These are phyloP conservation scores for Antennarius striatus DNA, from an alignment of 2,113 vertebrate genomes.

Conservation along the genomic window DNA sequence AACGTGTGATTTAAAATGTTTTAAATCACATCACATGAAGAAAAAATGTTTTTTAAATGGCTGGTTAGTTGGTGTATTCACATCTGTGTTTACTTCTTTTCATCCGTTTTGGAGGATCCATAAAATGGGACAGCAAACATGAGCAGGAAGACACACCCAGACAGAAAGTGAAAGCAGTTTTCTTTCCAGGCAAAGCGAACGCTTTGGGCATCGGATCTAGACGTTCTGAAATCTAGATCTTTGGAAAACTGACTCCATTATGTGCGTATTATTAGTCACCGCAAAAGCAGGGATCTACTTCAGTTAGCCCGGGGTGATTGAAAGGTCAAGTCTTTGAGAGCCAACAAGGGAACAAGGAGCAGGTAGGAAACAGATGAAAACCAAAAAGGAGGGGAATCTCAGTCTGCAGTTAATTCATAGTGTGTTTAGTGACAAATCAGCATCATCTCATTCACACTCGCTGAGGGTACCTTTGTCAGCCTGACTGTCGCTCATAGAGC, in stretches of 20 bases:
- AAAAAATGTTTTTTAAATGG: no score
- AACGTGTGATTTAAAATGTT: no score
- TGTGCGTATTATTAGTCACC: slow-evolving; percentile 1
- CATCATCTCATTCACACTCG: slow-evolving; percentile 6
- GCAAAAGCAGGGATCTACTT: slow-evolving; percentile 29
- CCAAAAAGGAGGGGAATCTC: slow-evolving; percentile 1
- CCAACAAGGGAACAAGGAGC: slow-evolving; percentile 22
- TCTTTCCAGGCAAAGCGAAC: slow-evolving; percentile 20
- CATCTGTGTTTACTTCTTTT: no score
- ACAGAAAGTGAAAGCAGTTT: slow-evolving; percentile 20
- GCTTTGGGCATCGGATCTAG: slow-evolving; percentile 5
- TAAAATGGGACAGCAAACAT: slow-evolving; percentile 18
- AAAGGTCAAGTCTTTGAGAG: slow-evolving; percentile 25
- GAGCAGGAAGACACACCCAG: slow-evolving; percentile 30
- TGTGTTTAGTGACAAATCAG: slow-evolving; percentile 9
- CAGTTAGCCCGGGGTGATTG: slow-evolving; percentile 5
- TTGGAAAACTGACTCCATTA: background rate
- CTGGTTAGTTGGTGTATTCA: no score
- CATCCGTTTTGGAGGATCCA: no score
- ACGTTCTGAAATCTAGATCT: slow-evolving; percentile 9
- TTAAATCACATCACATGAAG: no score
- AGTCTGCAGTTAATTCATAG: slow-evolving; percentile 33
- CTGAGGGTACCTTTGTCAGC: slow-evolving; percentile 87
- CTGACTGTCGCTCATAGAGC: slow-evolving; percentile 87
- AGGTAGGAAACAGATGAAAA: slow-evolving; percentile 28